Conservation (phyloP, 2,113 vertebrate species). For the Procapra przewalskii region DNA sequence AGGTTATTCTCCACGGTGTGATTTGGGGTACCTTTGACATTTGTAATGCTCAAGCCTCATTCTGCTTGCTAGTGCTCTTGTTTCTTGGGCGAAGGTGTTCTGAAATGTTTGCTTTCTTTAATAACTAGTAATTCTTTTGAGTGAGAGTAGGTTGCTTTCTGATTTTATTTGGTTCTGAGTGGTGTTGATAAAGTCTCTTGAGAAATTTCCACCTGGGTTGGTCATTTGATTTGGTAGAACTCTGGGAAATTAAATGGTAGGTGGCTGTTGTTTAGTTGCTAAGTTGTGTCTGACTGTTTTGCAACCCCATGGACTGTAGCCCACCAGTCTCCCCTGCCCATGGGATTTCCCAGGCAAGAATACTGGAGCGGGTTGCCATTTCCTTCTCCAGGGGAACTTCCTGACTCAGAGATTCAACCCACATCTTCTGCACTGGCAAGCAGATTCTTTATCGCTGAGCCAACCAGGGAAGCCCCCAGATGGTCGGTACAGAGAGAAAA, state of each 20-base stretch:
- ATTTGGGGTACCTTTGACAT: neutral
- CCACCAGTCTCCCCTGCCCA: neutral
- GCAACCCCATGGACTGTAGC: neutral
- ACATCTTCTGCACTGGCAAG: neutral
- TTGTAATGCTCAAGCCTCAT: neutral
- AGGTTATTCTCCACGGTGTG: neutral
- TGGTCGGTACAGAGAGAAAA: neutral
- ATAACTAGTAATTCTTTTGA: neutral
- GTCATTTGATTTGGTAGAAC: slow-evolving; percentile 25
- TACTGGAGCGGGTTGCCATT: neutral
- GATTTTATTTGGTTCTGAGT: slow-evolving; percentile 14
- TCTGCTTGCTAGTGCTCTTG: neutral
- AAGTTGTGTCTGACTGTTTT: neutral
- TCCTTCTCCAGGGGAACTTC: neutral
- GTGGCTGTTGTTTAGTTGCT: neutral
- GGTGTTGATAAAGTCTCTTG: slow-evolving; percentile 2
- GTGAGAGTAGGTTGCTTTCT: neutral
- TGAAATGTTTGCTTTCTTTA: slow-evolving; percentile 4
- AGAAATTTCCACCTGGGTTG: neutral
- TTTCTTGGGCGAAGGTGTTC: neutral
- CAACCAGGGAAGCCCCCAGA: neutral
- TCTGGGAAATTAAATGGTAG: neutral
- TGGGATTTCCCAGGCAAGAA: neutral
- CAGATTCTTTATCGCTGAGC: neutral
- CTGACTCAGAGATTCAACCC: neutral